Percentiles rank a stretch among this genome's conserved stretches.
Evolutionary conservation across 1,140 invertebrate genomes (phyloP).

Genomic region (Polypedilum pembai): DNA sequence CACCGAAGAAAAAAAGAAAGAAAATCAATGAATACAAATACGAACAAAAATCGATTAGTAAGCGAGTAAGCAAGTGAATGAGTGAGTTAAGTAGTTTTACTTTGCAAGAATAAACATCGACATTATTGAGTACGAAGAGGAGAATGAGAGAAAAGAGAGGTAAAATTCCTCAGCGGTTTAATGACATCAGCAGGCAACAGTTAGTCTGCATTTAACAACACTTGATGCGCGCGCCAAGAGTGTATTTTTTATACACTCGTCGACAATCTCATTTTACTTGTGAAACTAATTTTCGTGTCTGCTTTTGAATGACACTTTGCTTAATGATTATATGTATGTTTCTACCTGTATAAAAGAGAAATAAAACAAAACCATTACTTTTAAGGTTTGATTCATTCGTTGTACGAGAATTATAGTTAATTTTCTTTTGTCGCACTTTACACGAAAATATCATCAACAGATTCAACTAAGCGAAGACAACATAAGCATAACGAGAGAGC

Average conservation of each 20-base stretch:
- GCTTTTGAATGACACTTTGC: neutral
- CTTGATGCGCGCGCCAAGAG: neutral
- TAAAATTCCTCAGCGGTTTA: neutral
- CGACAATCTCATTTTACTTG: neutral
- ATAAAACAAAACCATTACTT: too few species aligned
- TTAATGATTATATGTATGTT: neutral
- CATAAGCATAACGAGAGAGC: neutral
- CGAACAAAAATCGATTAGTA: neutral
- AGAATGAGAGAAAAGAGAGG: neutral
- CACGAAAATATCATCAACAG: neutral
- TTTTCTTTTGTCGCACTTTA: neutral
- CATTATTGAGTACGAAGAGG: neutral
- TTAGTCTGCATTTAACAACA: slow-evolving; percentile 2
- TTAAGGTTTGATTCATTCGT: neutral
- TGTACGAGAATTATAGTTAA: neutral
- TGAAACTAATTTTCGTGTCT: neutral
- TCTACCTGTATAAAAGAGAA: too few species aligned
- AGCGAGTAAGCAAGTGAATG: neutral
- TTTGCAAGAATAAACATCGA: neutral
- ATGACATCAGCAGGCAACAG: slow-evolving; percentile 16
- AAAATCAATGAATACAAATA: neutral
- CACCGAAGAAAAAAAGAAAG: neutral
- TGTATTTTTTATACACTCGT: neutral
- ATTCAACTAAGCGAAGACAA: neutral
- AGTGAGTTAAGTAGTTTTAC: neutral